These are phyloP conservation scores for Drosophila vallismaia DNA, from an alignment of 2,888 invertebrate species.

Conservation along the genomic window DNA sequence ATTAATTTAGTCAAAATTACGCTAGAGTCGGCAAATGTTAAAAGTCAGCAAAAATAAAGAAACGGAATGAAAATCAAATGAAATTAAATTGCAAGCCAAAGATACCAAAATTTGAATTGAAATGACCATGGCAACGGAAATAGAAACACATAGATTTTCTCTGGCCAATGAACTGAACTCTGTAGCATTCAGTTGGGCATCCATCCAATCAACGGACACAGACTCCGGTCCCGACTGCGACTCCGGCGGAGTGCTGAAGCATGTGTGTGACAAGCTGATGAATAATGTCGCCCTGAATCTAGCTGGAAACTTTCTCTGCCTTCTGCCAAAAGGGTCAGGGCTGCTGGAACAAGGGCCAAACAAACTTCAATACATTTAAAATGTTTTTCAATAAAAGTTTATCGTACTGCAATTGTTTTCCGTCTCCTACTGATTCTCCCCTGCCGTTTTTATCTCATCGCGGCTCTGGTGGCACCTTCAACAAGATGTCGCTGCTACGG, in stretches of 20 bases:
- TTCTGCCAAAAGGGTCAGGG: constrained; percentile 48
- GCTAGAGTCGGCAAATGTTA: constrained; percentile 21
- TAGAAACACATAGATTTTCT: constrained; percentile 4
- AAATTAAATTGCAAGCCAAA: constrained; percentile 37
- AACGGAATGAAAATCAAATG: constrained; percentile 46
- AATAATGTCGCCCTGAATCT: constrained; percentile 56
- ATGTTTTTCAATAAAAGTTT: constrained; percentile 79
- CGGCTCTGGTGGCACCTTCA: constrained; percentile 37
- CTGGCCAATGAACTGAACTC: constrained; percentile 10
- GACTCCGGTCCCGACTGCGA: background rate
- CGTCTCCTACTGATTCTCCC: constrained; percentile 26
- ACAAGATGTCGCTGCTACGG: constrained; percentile 43
- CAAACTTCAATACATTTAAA: constrained; percentile 68
- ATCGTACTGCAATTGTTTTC: constrained; percentile 68
- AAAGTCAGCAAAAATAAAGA: constrained; percentile 63
- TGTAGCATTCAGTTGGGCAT: constrained; percentile 19
- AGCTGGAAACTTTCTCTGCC: constrained; percentile 49
- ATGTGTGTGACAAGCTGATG: constrained; percentile 51
- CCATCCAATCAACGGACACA: constrained; percentile 22
- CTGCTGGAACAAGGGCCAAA: constrained; percentile 37
- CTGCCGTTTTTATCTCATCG: constrained; percentile 33
- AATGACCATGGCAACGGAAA: constrained; percentile 21
- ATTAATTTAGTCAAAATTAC: constrained; percentile 64
- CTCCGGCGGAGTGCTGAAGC: constrained; percentile 8
- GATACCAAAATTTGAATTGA: constrained; percentile 41